Percentiles rank a stretch among this genome's conserved stretches.
Evolutionary conservation across 2,888 invertebrate species (phyloP).

Genomic region (Leucophora obtusa): DNA sequence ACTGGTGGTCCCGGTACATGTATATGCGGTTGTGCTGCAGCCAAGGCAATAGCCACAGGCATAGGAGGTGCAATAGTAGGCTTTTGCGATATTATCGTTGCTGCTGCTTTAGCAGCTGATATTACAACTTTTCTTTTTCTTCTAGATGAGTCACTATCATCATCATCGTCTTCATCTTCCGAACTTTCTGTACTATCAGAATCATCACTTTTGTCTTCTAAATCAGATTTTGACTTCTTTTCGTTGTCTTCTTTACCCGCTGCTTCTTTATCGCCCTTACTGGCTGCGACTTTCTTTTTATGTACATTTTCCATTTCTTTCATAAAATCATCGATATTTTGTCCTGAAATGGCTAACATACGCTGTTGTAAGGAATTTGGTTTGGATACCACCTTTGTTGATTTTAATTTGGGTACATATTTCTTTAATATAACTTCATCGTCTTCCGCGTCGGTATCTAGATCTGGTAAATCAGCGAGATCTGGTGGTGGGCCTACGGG

Average conservation of each 20-base stretch:
- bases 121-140: slow-evolving; percentile 38
- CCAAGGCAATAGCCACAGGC: slow-evolving; percentile 48
- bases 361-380: slow-evolving; percentile 90
- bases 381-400: slow-evolving; percentile 78
- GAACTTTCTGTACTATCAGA: slow-evolving; percentile 53
- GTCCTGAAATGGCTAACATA: slow-evolving; percentile 93
- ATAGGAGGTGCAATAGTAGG: slow-evolving; percentile 50
- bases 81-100: slow-evolving; percentile 65
- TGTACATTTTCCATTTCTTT: slow-evolving; percentile 94
- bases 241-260: slow-evolving; percentile 57
- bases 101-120: slow-evolving; percentile 19
- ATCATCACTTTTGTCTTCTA: slow-evolving; percentile 52
- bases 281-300: slow-evolving; percentile 83
- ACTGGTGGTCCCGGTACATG: slow-evolving; percentile 71
- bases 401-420: slow-evolving; percentile 69
- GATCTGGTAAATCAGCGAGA: slow-evolving; percentile 83
- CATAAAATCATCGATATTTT: slow-evolving; percentile 95
- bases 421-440: slow-evolving; percentile 73
- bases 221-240: slow-evolving; percentile 47
- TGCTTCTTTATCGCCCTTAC: slow-evolving; percentile 64
- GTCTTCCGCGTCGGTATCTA: slow-evolving; percentile 79
- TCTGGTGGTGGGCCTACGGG: slow-evolving; percentile 92
- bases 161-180: slow-evolving; percentile 63
- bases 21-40: slow-evolving; percentile 67
- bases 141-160: slow-evolving; percentile 49